Base-by-base conservation (phyloP, 2,888 invertebrate genomes). In the Dryadula phaetusa region DNA sequence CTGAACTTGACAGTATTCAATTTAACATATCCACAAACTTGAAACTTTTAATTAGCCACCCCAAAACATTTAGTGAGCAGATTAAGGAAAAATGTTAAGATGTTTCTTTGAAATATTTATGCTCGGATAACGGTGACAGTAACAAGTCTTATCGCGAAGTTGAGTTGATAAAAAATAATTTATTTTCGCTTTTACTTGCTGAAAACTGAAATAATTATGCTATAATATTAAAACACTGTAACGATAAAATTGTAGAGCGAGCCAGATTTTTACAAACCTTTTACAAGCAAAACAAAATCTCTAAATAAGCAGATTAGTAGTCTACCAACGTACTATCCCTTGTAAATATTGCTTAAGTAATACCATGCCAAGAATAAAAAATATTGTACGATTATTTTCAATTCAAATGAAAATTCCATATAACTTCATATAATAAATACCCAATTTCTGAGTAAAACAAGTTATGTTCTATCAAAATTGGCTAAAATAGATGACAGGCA, bases 41-140 rank as follows among this genome's bases (percentile, higher is more conserved):
- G 32, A 61, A 69, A 66, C 62, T 69, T 69, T 63, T 69, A 69
- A 69, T 69, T 66, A 63, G 63, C 62, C 37, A 20, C 20, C 69
- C 58, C 28, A 18, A 47, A 64, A 64, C 56, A n/a, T 49, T 58
- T 40, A 34, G 62, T 52, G 25, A 3, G 49, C 1, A 64, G 67
- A 64, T 67, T 67, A 61, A 56, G 25, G 56, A 47, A 68, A 68
- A 62, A 68, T 56, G 47, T 42, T 25, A 34, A 64, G 47, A 66
- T 62, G 49, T 65, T 56, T 56, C 64, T 47, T 64, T 64, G 25
- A 64, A 63, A 47, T 37, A 47, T 64, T 46, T 56, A 64, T 54
- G 22, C 16, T 56, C 22, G 14, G 56, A 56, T 56, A 37, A 42
- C 49, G 49, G 56, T 42, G 58, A 60, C 58, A 64, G 56, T 56